Percentiles rank a stretch among this genome's conserved stretches.
phyloP scores from a whole-genome alignment of 1,140 invertebrate genomes.

The Listronotus bonariensis region DNA sequence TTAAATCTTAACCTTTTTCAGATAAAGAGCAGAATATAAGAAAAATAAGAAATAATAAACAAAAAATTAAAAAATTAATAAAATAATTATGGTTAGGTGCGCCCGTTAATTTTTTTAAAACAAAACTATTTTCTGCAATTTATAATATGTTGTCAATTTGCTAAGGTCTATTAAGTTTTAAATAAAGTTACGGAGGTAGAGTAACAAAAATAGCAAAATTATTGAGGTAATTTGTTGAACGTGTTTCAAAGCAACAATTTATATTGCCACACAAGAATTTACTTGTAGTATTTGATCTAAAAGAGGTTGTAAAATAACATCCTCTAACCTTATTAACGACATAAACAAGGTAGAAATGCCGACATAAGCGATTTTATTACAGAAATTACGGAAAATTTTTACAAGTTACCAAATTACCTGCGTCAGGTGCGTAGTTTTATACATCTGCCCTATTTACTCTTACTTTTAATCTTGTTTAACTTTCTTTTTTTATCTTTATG shows the following conservation, averaged over 20 bases:
- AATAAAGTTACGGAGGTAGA: too few species aligned
- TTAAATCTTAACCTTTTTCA: too few species aligned
- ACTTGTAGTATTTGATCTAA: constrained; percentile 25
- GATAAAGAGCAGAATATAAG: too few species aligned
- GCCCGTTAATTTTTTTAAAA: too few species aligned
- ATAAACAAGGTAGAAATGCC: constrained; percentile 29
- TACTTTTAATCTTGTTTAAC: too few species aligned
- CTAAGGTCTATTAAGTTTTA: too few species aligned
- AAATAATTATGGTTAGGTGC: too few species aligned
- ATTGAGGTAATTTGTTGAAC: constrained; percentile 22
- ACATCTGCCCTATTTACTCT: background rate
- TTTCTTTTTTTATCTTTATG: too few species aligned
- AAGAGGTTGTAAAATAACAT: constrained; percentile 30
- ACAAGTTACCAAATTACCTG: constrained; percentile 1
- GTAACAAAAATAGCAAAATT: constrained; percentile 10
- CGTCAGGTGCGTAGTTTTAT: constrained; percentile 21
- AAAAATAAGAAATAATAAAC: too few species aligned
- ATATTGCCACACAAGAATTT: constrained; percentile 29
- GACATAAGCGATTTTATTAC: constrained; percentile 29
- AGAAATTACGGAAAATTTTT: constrained; percentile 21
- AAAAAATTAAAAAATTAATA: too few species aligned
- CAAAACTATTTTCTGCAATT: too few species aligned
- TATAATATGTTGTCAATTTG: too few species aligned
- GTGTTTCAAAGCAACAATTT: constrained; percentile 17
- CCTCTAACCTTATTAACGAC: constrained; percentile 32